Evolutionary conservation across 2,113 vertebrate genomes (phyloP).

Genomic region (Peucedramus taeniatus): DNA sequence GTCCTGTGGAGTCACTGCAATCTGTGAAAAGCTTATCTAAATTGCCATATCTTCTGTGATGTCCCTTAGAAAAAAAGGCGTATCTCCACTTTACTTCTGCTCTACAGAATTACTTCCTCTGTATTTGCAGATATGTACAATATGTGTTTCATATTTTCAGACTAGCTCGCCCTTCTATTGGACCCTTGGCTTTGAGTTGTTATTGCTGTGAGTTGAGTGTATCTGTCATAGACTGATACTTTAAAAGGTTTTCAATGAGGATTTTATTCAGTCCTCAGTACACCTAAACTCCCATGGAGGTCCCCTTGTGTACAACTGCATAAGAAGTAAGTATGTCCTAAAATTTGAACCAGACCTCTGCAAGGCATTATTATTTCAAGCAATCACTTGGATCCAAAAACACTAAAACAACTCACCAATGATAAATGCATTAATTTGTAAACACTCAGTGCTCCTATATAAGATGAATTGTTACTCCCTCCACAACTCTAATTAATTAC

Average conservation of each 20-base stretch:
- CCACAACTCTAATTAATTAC: background rate
- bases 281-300: background rate
- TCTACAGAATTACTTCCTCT: background rate
- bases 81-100: background rate
- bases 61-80: conserved; percentile 15
- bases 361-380: background rate
- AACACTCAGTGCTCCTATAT: background rate
- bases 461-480: conserved; percentile 3
- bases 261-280: background rate
- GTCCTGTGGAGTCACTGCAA: background rate
- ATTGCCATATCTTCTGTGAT: conserved; percentile 22
- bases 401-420: background rate
- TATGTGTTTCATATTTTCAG: background rate
- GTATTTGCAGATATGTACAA: background rate
- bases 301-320: rapidly evolving
- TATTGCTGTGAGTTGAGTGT: background rate
- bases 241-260: background rate
- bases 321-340: background rate
- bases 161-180: background rate
- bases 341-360: background rate
- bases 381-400: background rate
- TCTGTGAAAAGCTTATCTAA: conserved; percentile 43
- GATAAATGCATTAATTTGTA: conserved; percentile 30
- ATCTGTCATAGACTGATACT: background rate
- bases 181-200: background rate